phyloP scores from a whole-genome alignment of 2,113 vertebrate genomes.

The Excalfactoria chinensis region DNA sequence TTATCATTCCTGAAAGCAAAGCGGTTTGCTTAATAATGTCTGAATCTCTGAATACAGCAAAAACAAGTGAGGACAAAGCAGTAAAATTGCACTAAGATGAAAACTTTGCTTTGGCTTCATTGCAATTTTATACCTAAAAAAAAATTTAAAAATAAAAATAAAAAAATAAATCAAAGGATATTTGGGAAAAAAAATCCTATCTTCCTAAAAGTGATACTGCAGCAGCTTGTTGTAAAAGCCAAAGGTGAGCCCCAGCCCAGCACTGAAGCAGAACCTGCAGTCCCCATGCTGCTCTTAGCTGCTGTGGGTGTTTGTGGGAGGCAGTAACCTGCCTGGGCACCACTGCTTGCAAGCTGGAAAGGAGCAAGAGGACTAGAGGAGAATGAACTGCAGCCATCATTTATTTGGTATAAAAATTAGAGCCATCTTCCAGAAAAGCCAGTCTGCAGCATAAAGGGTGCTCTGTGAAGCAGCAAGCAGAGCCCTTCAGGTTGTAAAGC shows the following conservation, averaged over 20 bases:
- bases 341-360: not conserved
- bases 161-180: not conserved
- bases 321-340: not conserved
- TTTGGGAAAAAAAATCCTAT: not conserved
- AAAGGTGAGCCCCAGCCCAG: not conserved
- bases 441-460: not conserved
- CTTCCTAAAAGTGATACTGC: not conserved
- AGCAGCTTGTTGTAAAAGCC: not conserved
- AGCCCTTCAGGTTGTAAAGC: constrained; percentile 24
- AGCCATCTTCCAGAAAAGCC: constrained; percentile 18
- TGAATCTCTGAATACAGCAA: not conserved
- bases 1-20: not conserved
- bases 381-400: not conserved
- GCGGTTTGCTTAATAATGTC: not conserved
- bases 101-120: not conserved
- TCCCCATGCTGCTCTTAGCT: not conserved
- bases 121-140: not conserved
- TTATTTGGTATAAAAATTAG: constrained; percentile 46
- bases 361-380: not conserved
- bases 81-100: not conserved
- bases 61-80: not conserved
- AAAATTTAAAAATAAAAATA: not conserved
- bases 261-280: not conserved
- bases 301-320: not conserved
- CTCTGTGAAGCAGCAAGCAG: not conserved